phyloP scores from a whole-genome alignment of 2,113 vertebrate species.

The Cardinalis cardinalis region DNA sequence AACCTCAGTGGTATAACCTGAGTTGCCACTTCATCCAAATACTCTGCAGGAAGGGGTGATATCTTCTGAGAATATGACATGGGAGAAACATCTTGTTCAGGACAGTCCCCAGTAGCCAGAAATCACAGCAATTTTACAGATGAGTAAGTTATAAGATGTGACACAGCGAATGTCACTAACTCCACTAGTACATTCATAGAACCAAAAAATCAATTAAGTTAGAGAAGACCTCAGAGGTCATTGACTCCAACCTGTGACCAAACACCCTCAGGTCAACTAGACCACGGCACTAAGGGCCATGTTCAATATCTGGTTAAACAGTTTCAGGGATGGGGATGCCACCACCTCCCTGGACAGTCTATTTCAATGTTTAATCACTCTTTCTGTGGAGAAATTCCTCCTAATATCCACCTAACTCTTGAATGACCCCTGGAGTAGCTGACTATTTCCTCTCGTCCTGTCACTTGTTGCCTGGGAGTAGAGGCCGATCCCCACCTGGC shows the following conservation, averaged over 20 bases:
- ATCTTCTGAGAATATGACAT: background rate
- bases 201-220: background rate
- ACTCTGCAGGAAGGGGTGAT: background rate
- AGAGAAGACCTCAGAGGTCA: background rate
- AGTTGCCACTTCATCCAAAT: background rate
- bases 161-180: background rate
- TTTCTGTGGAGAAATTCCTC: background rate
- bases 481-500: accelerated
- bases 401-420: background rate
- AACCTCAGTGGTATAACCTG: background rate
- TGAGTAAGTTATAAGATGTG: background rate
- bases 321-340: background rate
- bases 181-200: background rate
- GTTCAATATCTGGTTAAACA: background rate
- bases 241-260: background rate
- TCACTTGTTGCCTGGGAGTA: background rate
- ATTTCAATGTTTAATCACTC: background rate
- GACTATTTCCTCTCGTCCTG: accelerated
- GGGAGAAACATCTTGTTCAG: background rate
- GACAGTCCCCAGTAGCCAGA: background rate
- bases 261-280: background rate
- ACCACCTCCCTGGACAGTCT: background rate
- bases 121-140: background rate
- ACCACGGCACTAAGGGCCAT: no score
- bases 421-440: background rate